Percentiles rank a stretch among this genome's conserved stretches.
Conservation (phyloP, 2,113 vertebrate species). For the Theropithecus gelada region DNA sequence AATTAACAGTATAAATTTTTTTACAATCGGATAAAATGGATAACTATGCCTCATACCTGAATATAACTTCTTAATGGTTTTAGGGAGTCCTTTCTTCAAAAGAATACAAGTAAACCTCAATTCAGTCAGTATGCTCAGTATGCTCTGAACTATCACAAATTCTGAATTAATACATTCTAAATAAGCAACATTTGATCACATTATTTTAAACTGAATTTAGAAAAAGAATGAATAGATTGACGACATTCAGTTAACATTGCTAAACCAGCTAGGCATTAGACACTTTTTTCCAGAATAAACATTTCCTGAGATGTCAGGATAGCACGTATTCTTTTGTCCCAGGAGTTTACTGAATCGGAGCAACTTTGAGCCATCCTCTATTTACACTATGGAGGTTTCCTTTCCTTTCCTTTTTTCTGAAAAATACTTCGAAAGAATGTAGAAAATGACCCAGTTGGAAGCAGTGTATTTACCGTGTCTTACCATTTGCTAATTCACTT, state of each 20-base stretch:
- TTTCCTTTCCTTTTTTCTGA: neutral
- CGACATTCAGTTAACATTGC: neutral
- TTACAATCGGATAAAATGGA: neutral
- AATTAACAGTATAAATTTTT: neutral
- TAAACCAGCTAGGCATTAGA: neutral
- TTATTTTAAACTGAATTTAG: slow-evolving; percentile 12
- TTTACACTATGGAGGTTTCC: neutral
- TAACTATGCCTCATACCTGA: slow-evolving; percentile 8
- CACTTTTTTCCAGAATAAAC: neutral
- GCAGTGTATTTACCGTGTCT: neutral
- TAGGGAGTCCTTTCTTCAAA: slow-evolving; percentile 37
- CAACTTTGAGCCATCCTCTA: neutral
- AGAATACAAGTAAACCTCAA: neutral
- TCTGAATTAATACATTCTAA: slow-evolving; percentile 36
- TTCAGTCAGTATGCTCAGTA: neutral
- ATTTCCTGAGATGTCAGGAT: neutral
- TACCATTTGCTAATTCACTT: slow-evolving; percentile 31
- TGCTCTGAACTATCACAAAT: neutral
- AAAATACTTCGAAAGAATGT: slow-evolving; percentile 20
- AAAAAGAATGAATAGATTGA: neutral
- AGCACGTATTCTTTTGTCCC: neutral
- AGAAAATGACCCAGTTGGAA: slow-evolving; percentile 19
- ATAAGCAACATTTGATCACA: neutral
- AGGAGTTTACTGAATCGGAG: neutral
- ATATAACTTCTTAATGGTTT: slow-evolving; percentile 26